Evolutionary conservation across 2,113 vertebrate genomes (phyloP).

Genomic region (Percina caprodes): DNA sequence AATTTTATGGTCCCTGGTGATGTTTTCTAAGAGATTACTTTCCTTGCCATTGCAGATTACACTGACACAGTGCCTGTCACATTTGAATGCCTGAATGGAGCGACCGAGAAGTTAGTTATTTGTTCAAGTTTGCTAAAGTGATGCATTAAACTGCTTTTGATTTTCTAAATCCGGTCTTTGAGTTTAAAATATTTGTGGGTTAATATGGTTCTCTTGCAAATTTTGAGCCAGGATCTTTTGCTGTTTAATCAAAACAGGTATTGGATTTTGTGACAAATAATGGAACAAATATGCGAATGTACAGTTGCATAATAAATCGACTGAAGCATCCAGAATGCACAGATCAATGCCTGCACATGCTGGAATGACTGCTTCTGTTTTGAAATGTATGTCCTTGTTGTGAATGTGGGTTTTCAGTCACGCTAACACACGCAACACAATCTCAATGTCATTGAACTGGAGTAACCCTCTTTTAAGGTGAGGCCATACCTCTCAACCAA

Average conservation of each 20-base stretch:
- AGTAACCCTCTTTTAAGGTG: constrained; percentile 83
- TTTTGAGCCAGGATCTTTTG: rapidly evolving
- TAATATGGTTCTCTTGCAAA: neutral
- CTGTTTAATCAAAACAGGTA: neutral
- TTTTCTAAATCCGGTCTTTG: neutral
- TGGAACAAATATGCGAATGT: neutral
- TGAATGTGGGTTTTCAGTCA: constrained; percentile 38
- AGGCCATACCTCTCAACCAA: constrained; percentile 81
- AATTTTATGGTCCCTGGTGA: constrained; percentile 36
- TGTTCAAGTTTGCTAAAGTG: constrained; percentile 16
- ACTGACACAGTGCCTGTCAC: constrained; percentile 31
- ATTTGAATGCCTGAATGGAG: constrained; percentile 13
- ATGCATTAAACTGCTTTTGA: neutral
- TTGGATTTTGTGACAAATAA: neutral
- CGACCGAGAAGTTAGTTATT: constrained; percentile 1
- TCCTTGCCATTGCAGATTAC: constrained; percentile 29
- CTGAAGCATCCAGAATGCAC: constrained; percentile 41
- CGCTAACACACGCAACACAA: constrained; percentile 37
- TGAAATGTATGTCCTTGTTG: constrained; percentile 31
- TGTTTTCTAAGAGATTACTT: constrained; percentile 29
- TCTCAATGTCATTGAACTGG: constrained; percentile 76
- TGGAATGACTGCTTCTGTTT: constrained; percentile 13
- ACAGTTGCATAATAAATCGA: constrained; percentile 8
- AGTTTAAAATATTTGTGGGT: neutral
- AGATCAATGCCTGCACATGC: constrained; percentile 23